These are phyloP conservation scores for Lasioglossum oenotherae DNA, from an alignment of 2,888 invertebrate genomes.

Conservation along the genomic window DNA sequence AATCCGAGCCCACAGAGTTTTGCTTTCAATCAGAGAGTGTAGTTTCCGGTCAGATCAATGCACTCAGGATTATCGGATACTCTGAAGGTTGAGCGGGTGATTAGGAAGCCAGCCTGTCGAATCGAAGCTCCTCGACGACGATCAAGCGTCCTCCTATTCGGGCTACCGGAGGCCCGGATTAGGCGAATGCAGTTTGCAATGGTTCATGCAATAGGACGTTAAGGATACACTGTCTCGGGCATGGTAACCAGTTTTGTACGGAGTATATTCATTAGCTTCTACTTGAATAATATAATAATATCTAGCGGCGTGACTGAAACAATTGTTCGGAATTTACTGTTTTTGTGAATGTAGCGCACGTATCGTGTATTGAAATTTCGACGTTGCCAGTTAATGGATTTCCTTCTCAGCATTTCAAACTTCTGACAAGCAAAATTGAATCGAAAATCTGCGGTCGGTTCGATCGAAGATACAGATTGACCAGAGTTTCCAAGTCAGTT, in stretches of 20 bases:
- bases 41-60: slow-evolving; percentile 8
- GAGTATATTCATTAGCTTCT: background rate
- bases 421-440: background rate
- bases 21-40: background rate
- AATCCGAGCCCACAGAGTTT: background rate
- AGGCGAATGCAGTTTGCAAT: background rate
- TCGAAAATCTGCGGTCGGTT: background rate
- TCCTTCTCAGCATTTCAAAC: background rate
- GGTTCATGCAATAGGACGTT: background rate
- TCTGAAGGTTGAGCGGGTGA: slow-evolving; percentile 1
- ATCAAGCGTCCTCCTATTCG: background rate
- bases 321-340: background rate
- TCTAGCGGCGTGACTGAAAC: too few relatives aligned
- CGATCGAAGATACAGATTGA: background rate
- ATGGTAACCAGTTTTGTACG: background rate
- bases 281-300: too few relatives aligned
- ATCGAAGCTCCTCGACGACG: slow-evolving; percentile 16
- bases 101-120: slow-evolving; percentile 5
- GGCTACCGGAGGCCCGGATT: background rate
- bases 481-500: background rate
- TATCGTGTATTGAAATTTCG: background rate
- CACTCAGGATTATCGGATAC: background rate
- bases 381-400: background rate
- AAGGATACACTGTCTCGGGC: background rate
- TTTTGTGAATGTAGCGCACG: background rate